phyloP scores from a whole-genome alignment of 2,797 vertebrate genomes.

The Etheostoma nigrum region DNA sequence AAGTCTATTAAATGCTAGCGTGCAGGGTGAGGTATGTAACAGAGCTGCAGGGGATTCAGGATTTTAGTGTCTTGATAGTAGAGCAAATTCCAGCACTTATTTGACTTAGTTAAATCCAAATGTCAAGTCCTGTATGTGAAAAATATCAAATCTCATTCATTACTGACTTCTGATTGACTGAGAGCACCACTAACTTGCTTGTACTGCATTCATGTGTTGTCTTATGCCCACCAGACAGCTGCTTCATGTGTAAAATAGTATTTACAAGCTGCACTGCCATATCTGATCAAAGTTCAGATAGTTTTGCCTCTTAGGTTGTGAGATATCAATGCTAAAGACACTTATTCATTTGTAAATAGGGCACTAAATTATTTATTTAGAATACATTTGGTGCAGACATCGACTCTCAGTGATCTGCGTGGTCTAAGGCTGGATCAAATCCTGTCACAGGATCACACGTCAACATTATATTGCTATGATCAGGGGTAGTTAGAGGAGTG shows the following conservation, averaged over 20 bases:
- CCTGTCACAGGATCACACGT: slow-evolving; percentile 1
- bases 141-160: neutral
- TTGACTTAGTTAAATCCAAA: neutral
- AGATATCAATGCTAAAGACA: too few species aligned
- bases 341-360: too few species aligned
- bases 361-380: too few species aligned
- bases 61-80: neutral
- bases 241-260: neutral
- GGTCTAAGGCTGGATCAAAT: slow-evolving; percentile 7
- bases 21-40: neutral
- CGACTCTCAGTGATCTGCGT: neutral
- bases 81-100: neutral
- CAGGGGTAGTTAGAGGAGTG: too few species aligned
- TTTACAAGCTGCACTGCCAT: neutral
- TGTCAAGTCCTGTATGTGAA: neutral
- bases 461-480: neutral
- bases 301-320: too few species aligned
- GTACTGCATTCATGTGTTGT: neutral
- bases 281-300: neutral
- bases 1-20: neutral
- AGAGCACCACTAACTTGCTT: neutral
- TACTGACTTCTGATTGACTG: neutral
- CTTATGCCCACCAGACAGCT: neutral
- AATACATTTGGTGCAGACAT: too few species aligned
- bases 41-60: neutral